Conservation (phyloP, 2,888 invertebrate genomes). For the Chymomyza caudatula region DNA sequence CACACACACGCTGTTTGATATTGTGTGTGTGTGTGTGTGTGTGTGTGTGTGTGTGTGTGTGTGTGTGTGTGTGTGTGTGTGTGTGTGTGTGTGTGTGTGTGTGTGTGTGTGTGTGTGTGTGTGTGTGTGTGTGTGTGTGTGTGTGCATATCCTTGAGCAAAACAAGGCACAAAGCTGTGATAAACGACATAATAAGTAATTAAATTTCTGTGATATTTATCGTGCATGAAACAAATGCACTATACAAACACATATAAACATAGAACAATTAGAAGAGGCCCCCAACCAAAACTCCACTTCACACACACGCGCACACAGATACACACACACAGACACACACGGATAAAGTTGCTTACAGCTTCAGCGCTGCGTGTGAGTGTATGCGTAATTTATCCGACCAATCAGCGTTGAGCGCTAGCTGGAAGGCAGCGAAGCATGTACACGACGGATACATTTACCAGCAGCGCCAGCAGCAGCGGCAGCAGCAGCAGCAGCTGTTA, state of each 20-base stretch:
- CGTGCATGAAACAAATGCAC: constrained; percentile 12
- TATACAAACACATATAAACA: constrained; percentile 12
- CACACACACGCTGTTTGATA: neutral
- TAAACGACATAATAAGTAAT: constrained; percentile 43
- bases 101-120: too few species aligned
- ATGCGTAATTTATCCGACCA: constrained; percentile 60
- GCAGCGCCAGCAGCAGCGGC: constrained; percentile 6
- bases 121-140: neutral
- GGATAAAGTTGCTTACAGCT: too few species aligned
- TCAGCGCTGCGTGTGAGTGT: constrained; percentile 19
- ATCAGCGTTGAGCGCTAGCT: constrained; percentile 37
- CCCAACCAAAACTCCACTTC: constrained; percentile 6
- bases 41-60: neutral
- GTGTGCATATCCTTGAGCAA: constrained; percentile 6
- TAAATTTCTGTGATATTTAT: constrained; percentile 57
- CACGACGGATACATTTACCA: constrained; percentile 47
- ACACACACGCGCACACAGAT: constrained; percentile 5
- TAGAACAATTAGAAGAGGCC: constrained; percentile 10
- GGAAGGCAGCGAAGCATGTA: constrained; percentile 41
- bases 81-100: too few species aligned
- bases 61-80: neutral
- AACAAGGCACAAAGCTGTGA: neutral
- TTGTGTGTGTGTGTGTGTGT: too few species aligned
- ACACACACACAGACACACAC: constrained; percentile 18
- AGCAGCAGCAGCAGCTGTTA: constrained; percentile 20